Evolutionary conservation across 2,797 vertebrate species (phyloP).

Genomic region (Gallinago stenura): DNA sequence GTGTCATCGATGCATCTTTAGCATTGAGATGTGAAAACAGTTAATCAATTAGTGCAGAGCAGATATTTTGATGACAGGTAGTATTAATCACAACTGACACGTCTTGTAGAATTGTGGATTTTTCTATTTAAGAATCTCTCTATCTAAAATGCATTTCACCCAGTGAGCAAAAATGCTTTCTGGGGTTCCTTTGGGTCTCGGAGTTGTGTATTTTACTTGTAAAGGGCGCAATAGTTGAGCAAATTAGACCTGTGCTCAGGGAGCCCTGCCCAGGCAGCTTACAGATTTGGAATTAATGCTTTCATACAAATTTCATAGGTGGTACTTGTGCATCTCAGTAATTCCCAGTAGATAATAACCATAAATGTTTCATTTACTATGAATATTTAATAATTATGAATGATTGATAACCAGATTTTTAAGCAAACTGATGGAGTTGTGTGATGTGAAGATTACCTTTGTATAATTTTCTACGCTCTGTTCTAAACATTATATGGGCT

Average conservation of each 20-base stretch:
- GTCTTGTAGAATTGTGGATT: neutral
- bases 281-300: neutral
- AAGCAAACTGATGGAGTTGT: neutral
- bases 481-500: neutral
- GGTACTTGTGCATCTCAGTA: neutral
- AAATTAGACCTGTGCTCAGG: neutral
- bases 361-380: constrained; percentile 26
- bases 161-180: neutral
- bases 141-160: neutral
- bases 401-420: constrained; percentile 4
- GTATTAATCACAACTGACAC: neutral
- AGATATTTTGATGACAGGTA: neutral
- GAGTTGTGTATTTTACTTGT: neutral
- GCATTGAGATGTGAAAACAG: neutral
- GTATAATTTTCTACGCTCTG: neutral
- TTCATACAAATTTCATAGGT: neutral
- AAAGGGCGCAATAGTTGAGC: neutral
- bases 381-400: constrained; percentile 9
- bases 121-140: neutral
- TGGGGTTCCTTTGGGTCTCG: neutral
- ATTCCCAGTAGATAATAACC: neutral
- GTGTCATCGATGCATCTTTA: neutral
- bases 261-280: neutral
- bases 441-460: neutral
- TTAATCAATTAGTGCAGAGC: neutral